Base-by-base conservation (phyloP, 2,888 invertebrate genomes). In the Lasioglossum villosulum region DNA sequence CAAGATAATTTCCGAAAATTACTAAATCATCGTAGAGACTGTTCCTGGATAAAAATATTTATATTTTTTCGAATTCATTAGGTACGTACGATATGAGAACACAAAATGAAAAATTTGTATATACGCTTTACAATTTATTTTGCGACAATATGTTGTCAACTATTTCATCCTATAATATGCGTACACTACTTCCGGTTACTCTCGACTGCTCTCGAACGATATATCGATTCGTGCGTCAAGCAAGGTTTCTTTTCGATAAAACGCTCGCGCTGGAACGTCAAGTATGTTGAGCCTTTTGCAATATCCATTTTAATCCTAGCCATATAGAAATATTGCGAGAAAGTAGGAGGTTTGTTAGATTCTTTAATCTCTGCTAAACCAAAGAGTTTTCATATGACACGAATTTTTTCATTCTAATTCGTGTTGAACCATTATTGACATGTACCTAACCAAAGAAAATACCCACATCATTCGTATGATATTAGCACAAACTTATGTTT, bases 261-360 rank as follows among this genome's bases (percentile, higher is more conserved):
- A 56, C 75, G 56, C 59, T 45, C 45, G 37, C 52, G 5, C 5
- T 79, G 52, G 75, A 81, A 42, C 70, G 42, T 89, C 87, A 90
- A 85, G 90, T 90, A 72, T 63, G 88, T 84, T 83, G 78, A 45
- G 52, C 77, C 86, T 81, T 56, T 39, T 71, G 42, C 23, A 82
- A 86, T 90, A 92, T 93, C 92, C 72, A 66, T 82, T 90, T 92
- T 88, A 90, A 93, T 92, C 92, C 66, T 83, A 84, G 59, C 42
- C 79, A 79, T 90, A 87, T 72, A 30, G 71, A 30, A 86, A 68
- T 76, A 82, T 83, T 87, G 80, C 66, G 77, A 87, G 78, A 90
- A 91, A 90, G 82, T 84, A 87, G 75, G 81, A 86, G 75, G 70
- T 90, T 81, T 23, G 52, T 87, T 59, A 27, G 79, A 84, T 87